phyloP scores from a whole-genome alignment of 2,888 invertebrate species.

The Nebria brevicollis region DNA sequence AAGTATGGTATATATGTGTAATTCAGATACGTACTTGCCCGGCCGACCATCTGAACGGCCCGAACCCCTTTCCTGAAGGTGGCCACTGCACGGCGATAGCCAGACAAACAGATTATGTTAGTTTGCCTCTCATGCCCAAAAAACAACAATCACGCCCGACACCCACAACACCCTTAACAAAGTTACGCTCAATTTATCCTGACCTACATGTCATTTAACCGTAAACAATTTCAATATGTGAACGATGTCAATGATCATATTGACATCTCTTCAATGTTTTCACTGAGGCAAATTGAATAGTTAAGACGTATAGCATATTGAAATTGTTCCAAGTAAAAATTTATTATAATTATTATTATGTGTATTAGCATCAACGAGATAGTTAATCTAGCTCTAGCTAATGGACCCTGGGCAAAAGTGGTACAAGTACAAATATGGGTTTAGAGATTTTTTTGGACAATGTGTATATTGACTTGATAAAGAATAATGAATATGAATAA shows the following conservation, averaged over 20 bases:
- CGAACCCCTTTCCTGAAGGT: conserved; percentile 99
- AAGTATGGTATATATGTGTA: conserved; percentile 53
- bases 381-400: not conserved
- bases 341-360: not conserved
- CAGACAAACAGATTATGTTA: conserved; percentile 48
- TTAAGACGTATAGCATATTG: not conserved
- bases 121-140: conserved; percentile 44
- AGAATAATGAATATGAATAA: not conserved
- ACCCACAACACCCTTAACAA: conserved; percentile 12
- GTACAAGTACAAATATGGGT: conserved; percentile 23
- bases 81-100: conserved; percentile 78
- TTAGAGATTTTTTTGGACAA: not conserved
- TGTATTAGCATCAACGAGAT: not conserved
- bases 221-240: not conserved
- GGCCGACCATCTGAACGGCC: conserved; percentile 98
- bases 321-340: not conserved
- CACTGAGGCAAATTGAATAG: too few relatives aligned
- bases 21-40: conserved; percentile 92
- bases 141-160: conserved; percentile 22
- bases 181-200: not conserved
- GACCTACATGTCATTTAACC: not conserved
- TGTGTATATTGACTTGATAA: not conserved
- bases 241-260: too few relatives aligned
- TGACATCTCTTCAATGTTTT: too few relatives aligned
- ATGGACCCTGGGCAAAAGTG: conserved; percentile 49